These are phyloP conservation scores for Echiichthys vipera DNA, from an alignment of 2,797 vertebrate species.

Conservation along the genomic window DNA sequence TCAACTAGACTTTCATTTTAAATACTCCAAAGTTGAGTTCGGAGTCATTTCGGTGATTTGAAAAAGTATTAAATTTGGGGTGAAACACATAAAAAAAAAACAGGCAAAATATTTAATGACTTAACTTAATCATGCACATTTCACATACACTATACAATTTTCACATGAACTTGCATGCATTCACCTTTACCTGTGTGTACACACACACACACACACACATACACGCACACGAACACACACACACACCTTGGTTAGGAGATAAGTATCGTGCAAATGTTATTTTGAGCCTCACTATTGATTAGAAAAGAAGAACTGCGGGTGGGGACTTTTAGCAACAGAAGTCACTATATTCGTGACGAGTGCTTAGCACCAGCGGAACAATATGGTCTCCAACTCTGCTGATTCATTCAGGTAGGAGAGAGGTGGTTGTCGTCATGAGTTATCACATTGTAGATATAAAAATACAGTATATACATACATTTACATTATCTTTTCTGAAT, in stretches of 20 bases:
- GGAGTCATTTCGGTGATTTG: not conserved
- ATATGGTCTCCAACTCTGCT: slow-evolving; percentile 36
- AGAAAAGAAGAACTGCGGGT: slow-evolving; percentile 75
- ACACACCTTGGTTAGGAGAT: slow-evolving; percentile 44
- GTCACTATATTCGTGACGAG: slow-evolving; percentile 55
- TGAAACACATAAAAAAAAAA: too few species aligned
- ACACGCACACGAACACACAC: slow-evolving; percentile 1
- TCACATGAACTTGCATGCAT: not conserved
- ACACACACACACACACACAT: slow-evolving; percentile 1
- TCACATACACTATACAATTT: not conserved
- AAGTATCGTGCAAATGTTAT: slow-evolving; percentile 49
- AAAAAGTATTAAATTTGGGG: not conserved
- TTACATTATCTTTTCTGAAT: not conserved
- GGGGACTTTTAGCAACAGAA: slow-evolving; percentile 69
- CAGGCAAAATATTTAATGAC: too few species aligned
- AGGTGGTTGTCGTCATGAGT: slow-evolving; percentile 28
- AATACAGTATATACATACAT: too few species aligned
- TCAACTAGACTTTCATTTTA: not conserved
- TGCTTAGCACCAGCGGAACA: slow-evolving; percentile 51
- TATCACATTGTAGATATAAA: slow-evolving; percentile 28
- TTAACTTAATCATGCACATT: slow-evolving; percentile 16
- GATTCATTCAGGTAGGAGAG: slow-evolving; percentile 64
- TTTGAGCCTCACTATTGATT: slow-evolving; percentile 59
- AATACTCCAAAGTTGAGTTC: not conserved
- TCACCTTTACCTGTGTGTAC: not conserved